Evolutionary conservation across 2,113 vertebrate species (phyloP).

Genomic region (Seriola quinqueradiata): DNA sequence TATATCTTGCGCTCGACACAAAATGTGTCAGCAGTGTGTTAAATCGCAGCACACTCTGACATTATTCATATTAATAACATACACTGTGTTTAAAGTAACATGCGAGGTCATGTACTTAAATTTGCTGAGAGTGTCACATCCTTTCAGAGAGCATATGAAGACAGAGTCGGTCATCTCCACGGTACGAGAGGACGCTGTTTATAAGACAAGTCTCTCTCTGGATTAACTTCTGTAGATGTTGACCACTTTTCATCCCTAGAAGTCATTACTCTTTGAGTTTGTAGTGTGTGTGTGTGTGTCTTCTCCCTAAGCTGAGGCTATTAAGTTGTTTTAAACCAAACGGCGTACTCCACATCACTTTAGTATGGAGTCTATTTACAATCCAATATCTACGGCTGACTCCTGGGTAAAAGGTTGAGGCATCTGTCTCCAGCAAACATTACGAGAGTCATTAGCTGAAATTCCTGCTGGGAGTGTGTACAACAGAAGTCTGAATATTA

Average conservation of each 20-base stretch:
- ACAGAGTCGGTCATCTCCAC: conserved; percentile 26
- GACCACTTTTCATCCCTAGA: conserved; percentile 22
- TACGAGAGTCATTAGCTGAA: neutral
- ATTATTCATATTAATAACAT: conserved; percentile 12
- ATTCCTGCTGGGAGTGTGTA: neutral
- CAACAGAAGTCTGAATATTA: neutral
- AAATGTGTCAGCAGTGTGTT: conserved; percentile 24
- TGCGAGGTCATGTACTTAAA: conserved; percentile 16
- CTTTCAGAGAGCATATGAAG: conserved; percentile 50
- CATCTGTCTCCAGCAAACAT: conserved; percentile 7
- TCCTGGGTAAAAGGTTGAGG: conserved; percentile 11
- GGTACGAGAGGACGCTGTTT: conserved; percentile 51
- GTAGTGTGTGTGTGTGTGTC: conserved; percentile 5
- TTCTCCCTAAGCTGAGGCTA: neutral
- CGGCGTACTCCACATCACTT: conserved; percentile 7
- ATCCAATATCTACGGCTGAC: conserved; percentile 4
- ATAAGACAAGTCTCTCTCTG: conserved; percentile 43
- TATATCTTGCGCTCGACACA: conserved; percentile 14
- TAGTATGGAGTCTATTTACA: conserved; percentile 18
- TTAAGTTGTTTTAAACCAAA: neutral
- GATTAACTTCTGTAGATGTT: conserved; percentile 48
- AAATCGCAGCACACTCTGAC: conserved; percentile 6
- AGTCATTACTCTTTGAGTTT: conserved; percentile 27
- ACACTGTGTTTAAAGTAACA: conserved; percentile 42
- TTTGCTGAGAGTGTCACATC: conserved; percentile 56